Percentiles rank a stretch among this genome's conserved stretches.
phyloP scores from a whole-genome alignment of 1,140 invertebrate genomes.

The Micrasema longulum region DNA sequence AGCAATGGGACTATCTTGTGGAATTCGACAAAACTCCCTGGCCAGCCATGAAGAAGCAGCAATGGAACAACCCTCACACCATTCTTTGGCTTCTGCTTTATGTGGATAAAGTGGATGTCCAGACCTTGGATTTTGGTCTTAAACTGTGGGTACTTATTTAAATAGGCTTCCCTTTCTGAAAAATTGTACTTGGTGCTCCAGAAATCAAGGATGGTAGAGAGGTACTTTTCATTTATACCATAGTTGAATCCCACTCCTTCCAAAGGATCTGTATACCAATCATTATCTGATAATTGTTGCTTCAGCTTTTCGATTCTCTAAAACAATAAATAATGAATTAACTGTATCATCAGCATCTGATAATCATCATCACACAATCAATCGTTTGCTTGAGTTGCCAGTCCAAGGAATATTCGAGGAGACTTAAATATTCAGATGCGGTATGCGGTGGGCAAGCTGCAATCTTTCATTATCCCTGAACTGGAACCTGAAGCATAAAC shows the following conservation, averaged over 20 bases:
- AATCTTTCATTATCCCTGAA: no score
- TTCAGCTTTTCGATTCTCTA: conserved; percentile 74
- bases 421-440: no score
- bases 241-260: conserved; percentile 80
- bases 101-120: conserved; percentile 80
- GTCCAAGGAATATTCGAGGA: no score
- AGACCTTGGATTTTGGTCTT: conserved; percentile 79
- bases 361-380: no score
- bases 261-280: conserved; percentile 70
- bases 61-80: conserved; percentile 73
- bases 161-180: conserved; percentile 71
- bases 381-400: no score
- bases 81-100: conserved; percentile 51
- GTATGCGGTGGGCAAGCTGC: no score
- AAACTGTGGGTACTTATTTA: conserved; percentile 82
- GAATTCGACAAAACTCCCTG: conserved; percentile 89
- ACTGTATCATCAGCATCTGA: no score
- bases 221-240: conserved; percentile 79
- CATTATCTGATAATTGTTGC: conserved; percentile 68
- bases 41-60: conserved; percentile 90
- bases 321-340: conserved; percentile 49
- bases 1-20: conserved; percentile 82
- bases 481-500: no score
- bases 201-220: conserved; percentile 76
- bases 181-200: conserved; percentile 85